These are phyloP conservation scores for Callyntrura guangdongensis DNA, from an alignment of 2,888 invertebrate species.

Conservation along the genomic window DNA sequence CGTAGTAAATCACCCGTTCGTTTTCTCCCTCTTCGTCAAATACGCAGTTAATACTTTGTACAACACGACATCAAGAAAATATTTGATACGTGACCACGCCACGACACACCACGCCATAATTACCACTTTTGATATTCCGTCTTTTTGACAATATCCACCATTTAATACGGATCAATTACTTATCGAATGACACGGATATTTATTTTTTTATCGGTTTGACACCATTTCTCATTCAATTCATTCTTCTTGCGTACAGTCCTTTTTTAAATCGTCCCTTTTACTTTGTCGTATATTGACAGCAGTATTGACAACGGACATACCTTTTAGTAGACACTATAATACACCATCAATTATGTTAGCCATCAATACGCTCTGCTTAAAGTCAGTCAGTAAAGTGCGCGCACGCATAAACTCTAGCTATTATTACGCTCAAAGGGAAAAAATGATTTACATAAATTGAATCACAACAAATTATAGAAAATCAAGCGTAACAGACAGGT, in stretches of 20 bases:
- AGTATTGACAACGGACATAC: conserved; percentile 30
- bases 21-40: too few relatives aligned
- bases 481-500: conserved; percentile 16
- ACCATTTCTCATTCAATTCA: conserved; percentile 38
- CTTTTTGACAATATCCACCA: conserved; percentile 44
- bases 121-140: conserved; percentile 26
- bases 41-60: too few relatives aligned
- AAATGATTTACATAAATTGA: conserved; percentile 54
- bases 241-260: too few relatives aligned
- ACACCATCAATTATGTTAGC: conserved; percentile 24
- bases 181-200: conserved; percentile 29
- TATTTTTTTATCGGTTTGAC: conserved; percentile 54
- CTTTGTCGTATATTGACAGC: conserved; percentile 5
- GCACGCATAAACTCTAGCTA: too few relatives aligned
- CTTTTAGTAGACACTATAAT: conserved; percentile 14
- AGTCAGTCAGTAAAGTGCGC: conserved; percentile 4
- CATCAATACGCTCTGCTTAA: too few relatives aligned
- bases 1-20: conserved; percentile 40
- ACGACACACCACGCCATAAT: conserved; percentile 18
- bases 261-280: too few relatives aligned
- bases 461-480: conserved; percentile 44
- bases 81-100: too few relatives aligned
- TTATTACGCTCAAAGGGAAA: conserved; percentile 21
- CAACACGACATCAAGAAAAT: too few relatives aligned
- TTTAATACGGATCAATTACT: conserved; percentile 50